Percentiles rank a stretch among this genome's conserved stretches.
Conservation (phyloP, 2,113 vertebrate species). For the Hemiscyllium ocellatum region DNA sequence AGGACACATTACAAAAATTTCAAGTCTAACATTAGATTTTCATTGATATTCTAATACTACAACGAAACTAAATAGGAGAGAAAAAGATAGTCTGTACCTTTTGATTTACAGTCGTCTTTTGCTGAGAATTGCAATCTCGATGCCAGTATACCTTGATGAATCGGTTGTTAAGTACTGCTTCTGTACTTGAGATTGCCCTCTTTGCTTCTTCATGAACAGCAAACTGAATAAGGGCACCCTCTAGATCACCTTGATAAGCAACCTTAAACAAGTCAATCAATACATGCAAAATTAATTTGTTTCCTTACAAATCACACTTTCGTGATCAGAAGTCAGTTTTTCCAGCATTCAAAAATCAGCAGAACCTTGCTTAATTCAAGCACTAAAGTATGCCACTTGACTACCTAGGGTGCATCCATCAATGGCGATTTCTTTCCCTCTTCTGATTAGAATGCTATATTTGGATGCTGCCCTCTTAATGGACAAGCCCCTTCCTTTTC, state of each 20-base stretch:
- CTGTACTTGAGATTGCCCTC: slow-evolving; percentile 86
- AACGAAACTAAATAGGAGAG: neutral
- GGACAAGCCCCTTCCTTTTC: neutral
- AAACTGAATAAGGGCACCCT: slow-evolving; percentile 92
- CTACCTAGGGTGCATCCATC: neutral
- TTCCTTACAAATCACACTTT: neutral
- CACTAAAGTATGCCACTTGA: neutral
- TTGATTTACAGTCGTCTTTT: slow-evolving; percentile 50
- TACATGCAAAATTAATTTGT: neutral
- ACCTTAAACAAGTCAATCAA: slow-evolving; percentile 60
- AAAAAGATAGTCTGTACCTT: slow-evolving; percentile 51
- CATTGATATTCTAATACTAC: neutral
- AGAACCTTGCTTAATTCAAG: neutral
- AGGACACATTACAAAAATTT: neutral
- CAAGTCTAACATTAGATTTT: neutral
- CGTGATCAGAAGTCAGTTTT: neutral
- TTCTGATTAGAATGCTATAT: neutral
- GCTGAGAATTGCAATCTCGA: slow-evolving; percentile 65
- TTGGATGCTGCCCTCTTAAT: neutral
- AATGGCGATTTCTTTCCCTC: neutral
- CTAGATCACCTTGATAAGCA: slow-evolving; percentile 85
- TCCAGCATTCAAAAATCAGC: neutral
- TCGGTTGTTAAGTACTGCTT: slow-evolving; percentile 92
- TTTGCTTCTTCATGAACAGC: slow-evolving; percentile 80
- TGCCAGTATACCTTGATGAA: slow-evolving; percentile 94